Evolutionary conservation across 2,797 vertebrate genomes (phyloP).

Genomic region (Pogonophryne albipinna): DNA sequence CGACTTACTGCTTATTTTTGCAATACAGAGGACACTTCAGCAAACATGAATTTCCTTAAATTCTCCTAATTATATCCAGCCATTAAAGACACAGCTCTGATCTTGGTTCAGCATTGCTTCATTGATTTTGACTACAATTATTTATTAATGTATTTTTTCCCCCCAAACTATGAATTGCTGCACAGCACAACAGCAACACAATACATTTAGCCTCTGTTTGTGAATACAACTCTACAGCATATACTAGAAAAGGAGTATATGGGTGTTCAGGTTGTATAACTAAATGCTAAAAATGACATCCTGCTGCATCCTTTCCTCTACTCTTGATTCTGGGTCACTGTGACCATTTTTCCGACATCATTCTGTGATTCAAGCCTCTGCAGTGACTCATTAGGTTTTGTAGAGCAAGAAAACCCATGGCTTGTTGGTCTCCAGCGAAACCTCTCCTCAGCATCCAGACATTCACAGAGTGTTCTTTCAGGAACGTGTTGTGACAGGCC

Average conservation of each 20-base stretch:
- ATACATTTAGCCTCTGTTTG: not conserved
- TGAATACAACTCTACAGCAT: not conserved
- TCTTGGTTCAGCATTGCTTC: conserved; percentile 1
- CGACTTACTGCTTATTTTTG: not conserved
- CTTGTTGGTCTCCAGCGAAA: conserved; percentile 50
- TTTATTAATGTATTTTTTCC: conserved; percentile 8
- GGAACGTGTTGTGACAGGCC: conserved; percentile 51
- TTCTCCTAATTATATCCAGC: not conserved
- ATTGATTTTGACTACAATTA: conserved; percentile 1
- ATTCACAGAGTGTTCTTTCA: conserved; percentile 30
- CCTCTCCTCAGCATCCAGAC: conserved; percentile 16
- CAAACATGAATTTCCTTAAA: not conserved
- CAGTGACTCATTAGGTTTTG: conserved; percentile 34
- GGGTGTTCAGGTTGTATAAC: conserved; percentile 26
- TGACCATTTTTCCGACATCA: conserved; percentile 29
- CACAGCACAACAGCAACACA: not conserved
- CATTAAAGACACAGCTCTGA: conserved; percentile 4
- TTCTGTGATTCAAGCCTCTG: conserved; percentile 51
- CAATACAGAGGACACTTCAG: not conserved
- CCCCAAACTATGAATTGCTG: not conserved
- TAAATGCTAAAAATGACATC: conserved; percentile 12
- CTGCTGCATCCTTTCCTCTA: conserved; percentile 13
- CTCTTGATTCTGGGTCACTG: conserved; percentile 55
- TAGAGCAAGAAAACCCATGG: conserved; percentile 38
- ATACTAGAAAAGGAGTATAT: conserved; percentile 12